phyloP scores from a whole-genome alignment of 1,140 invertebrate species.

The Amyelois transitella region DNA sequence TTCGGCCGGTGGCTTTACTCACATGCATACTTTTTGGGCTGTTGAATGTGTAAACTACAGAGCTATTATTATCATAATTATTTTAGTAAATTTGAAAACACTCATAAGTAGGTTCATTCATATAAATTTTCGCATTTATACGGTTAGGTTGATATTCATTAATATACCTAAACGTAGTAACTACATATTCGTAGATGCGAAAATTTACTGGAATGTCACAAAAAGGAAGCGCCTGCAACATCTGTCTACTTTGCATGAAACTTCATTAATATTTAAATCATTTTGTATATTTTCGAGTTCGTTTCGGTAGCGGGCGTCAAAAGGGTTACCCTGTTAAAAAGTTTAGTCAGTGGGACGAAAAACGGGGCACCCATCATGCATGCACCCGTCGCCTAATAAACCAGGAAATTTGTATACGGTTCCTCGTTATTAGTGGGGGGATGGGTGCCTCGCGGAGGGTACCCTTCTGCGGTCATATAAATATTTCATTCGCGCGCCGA shows the following conservation, averaged over 20 bases:
- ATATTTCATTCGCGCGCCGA: conserved; percentile 40
- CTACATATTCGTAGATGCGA: neutral
- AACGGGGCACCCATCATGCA: neutral
- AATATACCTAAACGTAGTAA: too few relatives aligned
- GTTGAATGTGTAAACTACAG: too few relatives aligned
- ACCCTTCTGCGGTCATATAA: conserved; percentile 32
- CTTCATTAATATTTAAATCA: neutral
- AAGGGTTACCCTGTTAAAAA: neutral
- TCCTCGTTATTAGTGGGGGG: conserved; percentile 1
- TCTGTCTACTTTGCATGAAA: neutral
- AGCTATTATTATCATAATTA: too few relatives aligned
- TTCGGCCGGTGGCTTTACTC: too few relatives aligned
- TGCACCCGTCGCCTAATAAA: neutral
- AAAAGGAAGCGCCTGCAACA: neutral
- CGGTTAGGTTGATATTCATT: too few relatives aligned
- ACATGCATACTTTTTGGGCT: too few relatives aligned
- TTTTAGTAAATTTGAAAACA: too few relatives aligned
- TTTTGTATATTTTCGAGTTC: neutral
- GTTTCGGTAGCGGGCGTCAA: neutral
- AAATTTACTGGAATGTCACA: neutral
- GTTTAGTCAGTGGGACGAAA: neutral
- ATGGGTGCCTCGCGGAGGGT: conserved; percentile 5
- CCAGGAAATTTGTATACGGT: neutral
- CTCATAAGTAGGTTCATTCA: too few relatives aligned
- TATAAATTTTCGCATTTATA: too few relatives aligned